Base-by-base conservation (phyloP, 2,113 vertebrate species). In the Numenius arquata region DNA sequence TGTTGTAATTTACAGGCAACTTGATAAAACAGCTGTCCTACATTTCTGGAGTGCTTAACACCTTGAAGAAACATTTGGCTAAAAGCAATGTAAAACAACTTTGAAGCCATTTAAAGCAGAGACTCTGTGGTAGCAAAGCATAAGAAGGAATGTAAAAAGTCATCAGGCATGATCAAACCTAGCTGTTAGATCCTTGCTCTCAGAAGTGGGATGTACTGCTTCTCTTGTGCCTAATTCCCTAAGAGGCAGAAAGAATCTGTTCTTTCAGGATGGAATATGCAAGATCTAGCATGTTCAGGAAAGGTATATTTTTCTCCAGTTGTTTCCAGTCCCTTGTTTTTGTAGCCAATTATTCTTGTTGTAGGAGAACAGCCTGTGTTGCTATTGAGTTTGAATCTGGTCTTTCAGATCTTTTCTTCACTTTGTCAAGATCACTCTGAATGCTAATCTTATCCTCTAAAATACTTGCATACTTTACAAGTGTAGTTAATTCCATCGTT, bases 1-100 rank as follows among this genome's bases (percentile, higher is more conserved):
- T 95, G 80, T 7, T 87, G 84, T 73, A 76, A 61, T 47, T 93
- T 82, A 76, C 32, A 19, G 29, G 58, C 89, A 95, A 88, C 40
- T 26, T 62, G 90, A 14, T 30, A 13, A 62, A 96, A 94, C 86
- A 95, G 48, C 88, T 93, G 82, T 73, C 85, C 68, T 43, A 27
- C 16, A 5, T 73, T 65, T 90, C 71, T 77, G 65, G 62, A 29
- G 15, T 52, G 63, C 79, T 88, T 74, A 92, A 47, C 91, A 91
- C 94, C 92, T 93, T 85, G 85, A 77, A 65, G 72, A 50, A 82
- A 55, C 11, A 32, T 85, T 92, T 92, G 77, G n/a, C 78, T 85
- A 62, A 22, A 50, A 83, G 47, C 18, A 34, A 66, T 0, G 0
- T 20, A 76, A 58, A 89, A n/a, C 30, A 52, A 2, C 48, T 72